Base-by-base conservation (phyloP, 2,888 invertebrate species). In the Thyatira batis region DNA sequence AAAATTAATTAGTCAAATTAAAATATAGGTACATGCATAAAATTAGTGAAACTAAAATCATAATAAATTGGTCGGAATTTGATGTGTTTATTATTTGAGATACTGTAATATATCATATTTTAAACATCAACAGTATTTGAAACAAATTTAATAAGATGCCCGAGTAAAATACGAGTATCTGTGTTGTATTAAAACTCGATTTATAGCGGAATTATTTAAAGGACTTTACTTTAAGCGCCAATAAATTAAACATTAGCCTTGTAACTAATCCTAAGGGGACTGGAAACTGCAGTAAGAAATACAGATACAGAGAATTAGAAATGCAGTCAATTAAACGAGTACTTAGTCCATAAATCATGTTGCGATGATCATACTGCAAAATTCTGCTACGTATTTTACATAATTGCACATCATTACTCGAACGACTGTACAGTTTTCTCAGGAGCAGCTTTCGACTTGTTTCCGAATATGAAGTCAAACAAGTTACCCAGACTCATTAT, bases 391-490 rank as follows among this genome's bases (percentile, higher is more conserved):
- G 13, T 17, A 25, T 25, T 23, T 51, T 53, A 33, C 27, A 45
- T 46, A 51, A 43, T 53, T 53, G 23, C 25, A 28, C 20, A 27
- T 46, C 46, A 48, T 39, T 45, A 39, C 39, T 10, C 13, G 44
- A 20, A 49, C 48, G 61, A 68, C 61, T 66, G 67, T 74, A 78
- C 76, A 45, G 28, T 68, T 54, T 54, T 54, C 51, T 57, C 65
- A 20, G 51, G 69, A 58, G 45, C 73, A 66, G 61, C 75, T 76
- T 77, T 75, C 77, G 59, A 69, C 64, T 60, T 52, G 67, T 67
- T 73, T 75, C 69, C 65, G 33, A 69, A 69, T 69, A 71, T 60
- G 60, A 54, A 54, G 59, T 57, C 51, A 63, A 68, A 67, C 67
- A 53, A 51, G 63, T 25, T 49, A 49, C 21, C 23, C 43, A 25